Evolutionary conservation across 2,113 vertebrate genomes (phyloP).

Genomic region (Tonatia bakeri): DNA sequence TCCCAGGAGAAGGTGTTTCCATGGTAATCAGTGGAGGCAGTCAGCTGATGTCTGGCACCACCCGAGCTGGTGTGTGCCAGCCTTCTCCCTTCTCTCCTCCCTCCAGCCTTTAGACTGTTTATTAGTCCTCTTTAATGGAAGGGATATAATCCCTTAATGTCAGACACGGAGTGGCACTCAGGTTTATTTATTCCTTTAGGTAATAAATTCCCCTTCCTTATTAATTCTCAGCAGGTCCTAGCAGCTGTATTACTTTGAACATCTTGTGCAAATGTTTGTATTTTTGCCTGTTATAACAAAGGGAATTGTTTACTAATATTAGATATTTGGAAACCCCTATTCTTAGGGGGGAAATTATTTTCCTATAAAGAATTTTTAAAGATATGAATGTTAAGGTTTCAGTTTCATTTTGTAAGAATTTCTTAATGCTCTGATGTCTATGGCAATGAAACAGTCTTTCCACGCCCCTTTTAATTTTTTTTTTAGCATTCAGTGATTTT

Average conservation of each 20-base stretch:
- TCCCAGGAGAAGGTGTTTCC: conserved; percentile 89
- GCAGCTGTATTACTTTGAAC: conserved; percentile 6
- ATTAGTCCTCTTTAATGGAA: conserved; percentile 26
- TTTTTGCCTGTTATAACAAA: background rate
- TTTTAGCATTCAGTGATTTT: background rate
- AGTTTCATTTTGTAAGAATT: conserved; percentile 19
- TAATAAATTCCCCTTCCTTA: conserved; percentile 66
- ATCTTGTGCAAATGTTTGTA: background rate
- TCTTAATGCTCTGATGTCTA: background rate
- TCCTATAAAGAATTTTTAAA: conserved; percentile 8
- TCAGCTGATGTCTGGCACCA: conserved; percentile 89
- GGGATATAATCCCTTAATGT: background rate
- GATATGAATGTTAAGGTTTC: background rate
- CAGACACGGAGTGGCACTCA: conserved; percentile 36
- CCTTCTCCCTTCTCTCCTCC: conserved; percentile 1
- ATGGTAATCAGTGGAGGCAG: conserved; percentile 88
- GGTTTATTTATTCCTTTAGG: conserved; percentile 62
- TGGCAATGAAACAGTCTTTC: background rate
- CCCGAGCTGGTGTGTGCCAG: conserved; percentile 74
- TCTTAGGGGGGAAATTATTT: background rate
- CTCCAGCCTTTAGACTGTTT: conserved; percentile 44
- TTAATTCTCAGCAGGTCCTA: background rate
- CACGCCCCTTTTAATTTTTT: background rate
- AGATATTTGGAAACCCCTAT: conserved; percentile 10
- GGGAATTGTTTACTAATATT: background rate